Evolutionary conservation across 1,140 invertebrate species (phyloP), one percentile per base, ranked within the genome.

Genomic region (Conus betulinus): DNA sequence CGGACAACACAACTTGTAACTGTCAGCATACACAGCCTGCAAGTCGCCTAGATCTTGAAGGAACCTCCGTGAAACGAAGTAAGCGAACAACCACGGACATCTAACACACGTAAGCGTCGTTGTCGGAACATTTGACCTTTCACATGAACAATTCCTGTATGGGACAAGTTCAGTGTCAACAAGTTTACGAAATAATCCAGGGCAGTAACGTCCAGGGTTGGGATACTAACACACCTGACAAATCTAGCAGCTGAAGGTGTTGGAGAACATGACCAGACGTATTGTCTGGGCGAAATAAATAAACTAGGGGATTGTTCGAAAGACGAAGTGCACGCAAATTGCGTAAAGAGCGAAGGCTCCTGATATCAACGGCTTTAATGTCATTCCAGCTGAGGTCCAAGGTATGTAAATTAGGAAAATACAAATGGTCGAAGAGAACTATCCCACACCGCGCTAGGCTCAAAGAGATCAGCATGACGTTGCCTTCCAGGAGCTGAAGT

Each of bases 1-100:
- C 8, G 55, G 6, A n/a, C 92, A 92, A 55, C 92, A 92, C 51
- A 92, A 57, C 23, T 71, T 85, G 71, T 88, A 91, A 3, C 51
- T 79, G 71, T 91, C 92, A 53, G 88, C 76, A 20, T 83, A 84
- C 5, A 92, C 81, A 3, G 25, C 10, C 23, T 74, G n/a, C 10
- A 92, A 84, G 4, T 76, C n/a, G 10, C 7, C 23, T 3, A 88
- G 60, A 20, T 60, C 55, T n/a, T 17, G 63, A 51, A 92, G 88
- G 20, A 90, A 27, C 17, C 88, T 60, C 11, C 13, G 10, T 3
- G 84, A 51, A 90, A 89, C 11, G 71, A n/a, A 71, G n/a, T 25
- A 6, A 92, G 27, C 10, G 25, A 11, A 60, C 87, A 88, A 8
- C 86, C 23, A 39, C 83, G 27, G 27, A 89, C 23, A 63, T 89